Conservation (phyloP, 2,113 vertebrate genomes). For the Ranitomeya imitator region DNA sequence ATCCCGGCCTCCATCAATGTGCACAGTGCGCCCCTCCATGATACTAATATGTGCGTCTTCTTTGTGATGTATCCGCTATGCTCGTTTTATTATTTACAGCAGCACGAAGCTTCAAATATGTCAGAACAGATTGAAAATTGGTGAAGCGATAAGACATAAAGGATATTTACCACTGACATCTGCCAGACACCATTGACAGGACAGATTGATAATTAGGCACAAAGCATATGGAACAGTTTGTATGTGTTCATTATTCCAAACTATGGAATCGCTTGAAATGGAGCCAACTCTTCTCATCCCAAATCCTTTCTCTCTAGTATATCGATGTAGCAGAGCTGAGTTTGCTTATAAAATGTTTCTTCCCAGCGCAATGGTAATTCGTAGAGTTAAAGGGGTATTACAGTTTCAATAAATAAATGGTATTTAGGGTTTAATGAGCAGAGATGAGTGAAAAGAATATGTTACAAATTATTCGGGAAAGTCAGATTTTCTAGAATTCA, state of each 20-base stretch:
- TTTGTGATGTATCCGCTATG: background rate
- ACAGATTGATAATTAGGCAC: constrained; percentile 51
- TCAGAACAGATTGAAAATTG: constrained; percentile 49
- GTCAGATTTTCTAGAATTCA: no score
- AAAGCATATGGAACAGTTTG: constrained; percentile 55
- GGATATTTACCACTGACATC: constrained; percentile 55
- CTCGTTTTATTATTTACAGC: constrained; percentile 21
- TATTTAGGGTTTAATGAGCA: no score
- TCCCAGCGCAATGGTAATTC: background rate
- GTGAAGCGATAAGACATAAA: constrained; percentile 53
- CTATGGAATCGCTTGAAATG: background rate
- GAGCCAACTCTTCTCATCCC: constrained; percentile 29
- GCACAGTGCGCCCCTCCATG: background rate
- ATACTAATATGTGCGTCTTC: background rate
- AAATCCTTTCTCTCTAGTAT: background rate
- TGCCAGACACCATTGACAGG: constrained; percentile 42
- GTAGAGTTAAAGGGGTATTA: background rate
- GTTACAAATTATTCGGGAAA: no score
- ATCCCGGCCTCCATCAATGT: no score
- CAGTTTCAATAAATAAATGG: background rate
- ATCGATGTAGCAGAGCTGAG: background rate
- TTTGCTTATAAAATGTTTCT: background rate
- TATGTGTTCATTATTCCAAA: constrained; percentile 41
- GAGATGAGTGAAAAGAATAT: no score
- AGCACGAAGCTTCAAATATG: constrained; percentile 41